Conservation (phyloP, 2,888 invertebrate genomes). For the Oscheius sp. region DNA sequence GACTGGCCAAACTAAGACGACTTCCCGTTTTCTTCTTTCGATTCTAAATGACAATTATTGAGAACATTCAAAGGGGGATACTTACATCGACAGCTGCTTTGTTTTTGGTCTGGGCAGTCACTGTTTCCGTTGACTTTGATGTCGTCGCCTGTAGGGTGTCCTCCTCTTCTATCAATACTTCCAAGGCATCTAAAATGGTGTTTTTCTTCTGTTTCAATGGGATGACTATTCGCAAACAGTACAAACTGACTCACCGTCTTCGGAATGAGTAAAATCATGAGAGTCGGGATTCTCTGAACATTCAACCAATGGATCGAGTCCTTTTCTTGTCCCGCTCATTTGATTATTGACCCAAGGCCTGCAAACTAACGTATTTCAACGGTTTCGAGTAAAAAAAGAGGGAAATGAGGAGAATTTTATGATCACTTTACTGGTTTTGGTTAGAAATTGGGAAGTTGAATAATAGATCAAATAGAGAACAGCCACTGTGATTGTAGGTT, state of each 20-base stretch:
- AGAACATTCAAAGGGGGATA: not conserved
- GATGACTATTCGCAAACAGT: no score
- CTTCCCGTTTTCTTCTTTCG: constrained; percentile 42
- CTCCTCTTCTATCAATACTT: constrained; percentile 3
- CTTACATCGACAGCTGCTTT: constrained; percentile 21
- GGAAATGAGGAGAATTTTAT: no score
- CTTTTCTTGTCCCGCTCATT: constrained; percentile 45
- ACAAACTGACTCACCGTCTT: constrained; percentile 17
- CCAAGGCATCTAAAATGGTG: constrained; percentile 9
- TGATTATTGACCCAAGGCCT: no score
- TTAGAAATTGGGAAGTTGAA: no score
- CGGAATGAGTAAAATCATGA: constrained; percentile 29
- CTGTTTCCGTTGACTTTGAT: constrained; percentile 17
- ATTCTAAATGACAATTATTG: not conserved
- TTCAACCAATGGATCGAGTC: constrained; percentile 53
- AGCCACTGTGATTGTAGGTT: no score
- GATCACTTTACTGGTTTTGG: no score
- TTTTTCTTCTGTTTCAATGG: no score
- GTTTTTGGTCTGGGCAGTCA: constrained; percentile 1
- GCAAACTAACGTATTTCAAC: no score
- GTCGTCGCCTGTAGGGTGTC: constrained; percentile 13
- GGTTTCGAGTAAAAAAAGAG: no score
- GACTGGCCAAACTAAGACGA: constrained; percentile 51
- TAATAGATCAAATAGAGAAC: no score
- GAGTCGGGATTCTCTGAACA: constrained; percentile 39